Conservation (phyloP, 2,797 vertebrate genomes). For the Anguilla obscura region DNA sequence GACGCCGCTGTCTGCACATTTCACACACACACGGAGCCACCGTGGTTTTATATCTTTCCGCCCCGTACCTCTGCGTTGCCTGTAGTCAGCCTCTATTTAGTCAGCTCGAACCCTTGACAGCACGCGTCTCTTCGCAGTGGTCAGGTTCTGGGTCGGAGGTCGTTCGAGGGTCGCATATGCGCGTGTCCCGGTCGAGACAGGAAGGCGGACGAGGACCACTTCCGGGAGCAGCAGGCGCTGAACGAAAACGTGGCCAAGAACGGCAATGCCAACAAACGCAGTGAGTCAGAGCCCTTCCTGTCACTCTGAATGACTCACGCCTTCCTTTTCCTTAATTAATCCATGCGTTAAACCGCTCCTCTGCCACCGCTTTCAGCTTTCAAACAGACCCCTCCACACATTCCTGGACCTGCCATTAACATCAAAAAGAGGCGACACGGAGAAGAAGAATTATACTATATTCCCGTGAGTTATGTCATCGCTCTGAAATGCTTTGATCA, state of each 20-base stretch:
- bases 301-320: background rate
- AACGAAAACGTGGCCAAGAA: slow-evolving; percentile 87
- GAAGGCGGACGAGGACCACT: slow-evolving; percentile 96
- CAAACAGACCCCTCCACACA: slow-evolving; percentile 87
- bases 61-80: background rate
- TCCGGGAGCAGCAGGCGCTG: slow-evolving; percentile 90
- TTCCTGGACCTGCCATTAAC: slow-evolving; percentile 78
- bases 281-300: slow-evolving; percentile 69
- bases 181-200: slow-evolving; percentile 95
- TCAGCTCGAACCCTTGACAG: background rate
- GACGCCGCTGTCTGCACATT: background rate
- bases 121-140: slow-evolving; percentile 70
- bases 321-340: background rate
- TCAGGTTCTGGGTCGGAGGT: slow-evolving; percentile 92
- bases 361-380: slow-evolving; percentile 72
- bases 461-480: slow-evolving; percentile 80
- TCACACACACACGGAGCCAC: background rate
- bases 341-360: background rate
- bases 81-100: background rate
- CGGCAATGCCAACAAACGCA: slow-evolving; percentile 83
- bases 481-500: background rate
- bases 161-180: slow-evolving; percentile 96
- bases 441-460: slow-evolving; percentile 92
- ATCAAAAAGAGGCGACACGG: slow-evolving; percentile 89
- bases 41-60: background rate